These are phyloP conservation scores for Haliaeetus leucogaster DNA, from an alignment of 2,113 vertebrate genomes.

Conservation along the genomic window DNA sequence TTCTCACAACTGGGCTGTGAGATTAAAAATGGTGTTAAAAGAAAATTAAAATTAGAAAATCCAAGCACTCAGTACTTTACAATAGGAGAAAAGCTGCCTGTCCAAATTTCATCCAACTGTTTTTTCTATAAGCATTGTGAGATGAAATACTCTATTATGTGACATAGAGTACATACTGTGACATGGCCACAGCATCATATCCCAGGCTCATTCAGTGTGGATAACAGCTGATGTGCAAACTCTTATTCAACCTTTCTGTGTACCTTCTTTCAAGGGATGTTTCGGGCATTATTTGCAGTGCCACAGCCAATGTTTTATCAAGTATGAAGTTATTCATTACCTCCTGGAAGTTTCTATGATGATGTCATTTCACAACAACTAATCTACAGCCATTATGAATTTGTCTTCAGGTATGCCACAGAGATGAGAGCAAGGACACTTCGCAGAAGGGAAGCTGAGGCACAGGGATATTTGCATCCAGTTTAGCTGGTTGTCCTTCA, in stretches of 20 bases:
- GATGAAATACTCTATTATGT: not conserved
- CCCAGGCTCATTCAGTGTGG: not conserved
- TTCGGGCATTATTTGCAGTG: not conserved
- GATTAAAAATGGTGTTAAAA: not conserved
- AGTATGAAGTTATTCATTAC: not conserved
- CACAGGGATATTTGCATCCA: not conserved
- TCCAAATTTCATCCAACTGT: not conserved
- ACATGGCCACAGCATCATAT: not conserved
- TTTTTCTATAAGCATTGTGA: not conserved
- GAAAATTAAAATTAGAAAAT: not conserved
- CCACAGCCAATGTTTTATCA: not conserved
- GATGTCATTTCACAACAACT: not conserved
- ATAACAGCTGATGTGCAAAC: not conserved
- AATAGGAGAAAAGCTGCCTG: not conserved
- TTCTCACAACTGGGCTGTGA: not conserved
- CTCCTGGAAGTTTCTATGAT: not conserved
- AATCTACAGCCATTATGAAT: not conserved
- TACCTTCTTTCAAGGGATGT: not conserved
- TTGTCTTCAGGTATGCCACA: not conserved
- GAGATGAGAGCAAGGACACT: not conserved
- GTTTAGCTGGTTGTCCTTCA: not conserved
- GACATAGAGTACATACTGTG: not conserved
- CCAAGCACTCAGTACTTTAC: not conserved
- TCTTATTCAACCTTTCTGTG: not conserved
- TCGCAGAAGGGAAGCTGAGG: not conserved